A percentile compares a stretch with the other conserved stretches of the same genome.
Evolutionary conservation across 1,140 invertebrate genomes (phyloP).

Genomic region (Procambarus virginalis): DNA sequence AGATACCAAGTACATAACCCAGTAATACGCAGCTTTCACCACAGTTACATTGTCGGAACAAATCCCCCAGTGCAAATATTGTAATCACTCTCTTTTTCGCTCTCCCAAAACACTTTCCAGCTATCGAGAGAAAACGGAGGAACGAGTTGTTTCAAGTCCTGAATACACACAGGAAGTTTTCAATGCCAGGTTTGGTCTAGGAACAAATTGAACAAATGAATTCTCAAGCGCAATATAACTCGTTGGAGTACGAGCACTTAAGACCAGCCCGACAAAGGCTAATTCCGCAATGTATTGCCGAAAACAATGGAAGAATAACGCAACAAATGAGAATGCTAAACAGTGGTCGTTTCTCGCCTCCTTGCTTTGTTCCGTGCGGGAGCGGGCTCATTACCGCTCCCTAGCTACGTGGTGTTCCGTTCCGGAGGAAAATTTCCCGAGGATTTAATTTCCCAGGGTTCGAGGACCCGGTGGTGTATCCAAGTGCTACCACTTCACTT

Average conservation of each 20-base stretch:
- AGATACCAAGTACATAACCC: too few species aligned
- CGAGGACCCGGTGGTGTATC: not conserved
- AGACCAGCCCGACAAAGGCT: not conserved
- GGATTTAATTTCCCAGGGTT: not conserved
- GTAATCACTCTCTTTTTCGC: not conserved
- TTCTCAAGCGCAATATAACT: not conserved
- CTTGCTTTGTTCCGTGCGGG: not conserved
- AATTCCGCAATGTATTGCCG: slow-evolving; percentile 16
- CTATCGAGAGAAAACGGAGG: not conserved
- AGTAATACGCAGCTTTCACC: too few species aligned
- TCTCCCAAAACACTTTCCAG: not conserved
- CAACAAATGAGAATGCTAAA: slow-evolving; percentile 26
- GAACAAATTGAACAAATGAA: not conserved
- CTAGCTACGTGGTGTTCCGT: not conserved
- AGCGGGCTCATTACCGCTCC: slow-evolving; percentile 6
- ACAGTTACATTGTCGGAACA: not conserved
- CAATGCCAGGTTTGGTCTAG: not conserved
- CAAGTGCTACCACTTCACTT: too few species aligned
- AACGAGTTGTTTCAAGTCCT: not conserved
- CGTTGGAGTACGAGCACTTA: not conserved
- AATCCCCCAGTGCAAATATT: not conserved
- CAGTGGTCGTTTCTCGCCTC: not conserved
- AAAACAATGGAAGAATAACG: slow-evolving; percentile 32
- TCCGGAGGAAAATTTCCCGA: not conserved
- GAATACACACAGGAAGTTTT: not conserved